Base-by-base conservation (phyloP, 2,797 vertebrate genomes). In the Anniella stebbinsi region DNA sequence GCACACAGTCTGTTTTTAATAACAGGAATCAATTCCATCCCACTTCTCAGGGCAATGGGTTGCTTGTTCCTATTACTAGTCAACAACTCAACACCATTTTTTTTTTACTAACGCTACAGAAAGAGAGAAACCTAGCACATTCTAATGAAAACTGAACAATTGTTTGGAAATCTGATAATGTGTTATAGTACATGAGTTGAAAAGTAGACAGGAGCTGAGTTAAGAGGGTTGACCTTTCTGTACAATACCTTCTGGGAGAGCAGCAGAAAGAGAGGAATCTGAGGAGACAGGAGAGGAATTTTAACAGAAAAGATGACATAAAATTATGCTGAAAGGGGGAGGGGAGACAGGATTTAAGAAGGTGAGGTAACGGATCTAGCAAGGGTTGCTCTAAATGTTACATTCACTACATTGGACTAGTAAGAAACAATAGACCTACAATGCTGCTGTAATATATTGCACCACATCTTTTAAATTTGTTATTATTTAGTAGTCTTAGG, bases 101-200 rank as follows among this genome's bases (percentile, higher is more conserved):
- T 95, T 92, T n/a, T 18, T 96, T 90, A 93, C 87, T 91, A 94
- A 95, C 70, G 63, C 92, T 94, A 81, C 57, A 92, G 90, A 95
- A 94, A 95, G 94, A 94, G 94, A 95, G 93, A 96, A 93, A 94
- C 81, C 90, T 95, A 93, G 94, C 92, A 96, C 84, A 91, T 94
- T 94, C 93, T 95, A 96, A 95, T 95, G 93, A 95, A 96, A 95
- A 96, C 84, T 80, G 95, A 97, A 96, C 96, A 95, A 97, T 97
- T 96, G 93, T 95, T 96, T 96, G 94, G 96, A 95, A 97, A 96
- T 94, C 95, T 94, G 95, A 96, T 96, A 96, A 95, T 89, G 92
- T 88, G 92, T 90, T 96, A 94, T 93, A 94, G 95, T 95, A 95
- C 89, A 91, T 96, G 95, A 96, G 93, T 92, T 96, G 93, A 96